These are phyloP conservation scores for Himalopsyche japonica DNA, from an alignment of 2,888 invertebrate species.

Conservation along the genomic window DNA sequence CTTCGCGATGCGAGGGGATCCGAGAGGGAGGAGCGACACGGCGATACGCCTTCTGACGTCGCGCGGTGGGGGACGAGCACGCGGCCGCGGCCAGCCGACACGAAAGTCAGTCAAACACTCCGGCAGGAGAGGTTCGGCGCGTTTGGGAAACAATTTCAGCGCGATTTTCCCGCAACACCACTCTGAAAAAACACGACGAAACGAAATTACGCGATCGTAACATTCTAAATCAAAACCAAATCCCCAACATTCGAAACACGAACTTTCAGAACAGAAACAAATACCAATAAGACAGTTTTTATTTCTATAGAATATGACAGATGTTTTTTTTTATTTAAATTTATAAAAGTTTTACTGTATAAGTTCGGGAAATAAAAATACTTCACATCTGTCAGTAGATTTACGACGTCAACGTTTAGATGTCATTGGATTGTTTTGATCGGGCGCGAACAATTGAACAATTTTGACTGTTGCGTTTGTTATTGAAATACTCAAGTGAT, in stretches of 20 bases:
- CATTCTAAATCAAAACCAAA: background rate
- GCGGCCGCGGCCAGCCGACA: conserved; percentile 41
- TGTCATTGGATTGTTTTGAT: too few species aligned
- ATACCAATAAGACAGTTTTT: background rate
- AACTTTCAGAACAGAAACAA: background rate
- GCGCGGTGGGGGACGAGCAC: conserved; percentile 24
- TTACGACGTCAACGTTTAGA: too few species aligned
- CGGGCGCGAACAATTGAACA: background rate
- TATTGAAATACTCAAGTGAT: background rate
- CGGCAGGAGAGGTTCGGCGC: background rate
- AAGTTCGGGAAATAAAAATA: too few species aligned
- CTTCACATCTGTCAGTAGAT: too few species aligned
- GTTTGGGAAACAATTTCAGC: background rate
- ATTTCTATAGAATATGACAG: background rate
- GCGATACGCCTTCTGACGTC: conserved; percentile 44
- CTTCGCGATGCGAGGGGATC: conserved; percentile 6
- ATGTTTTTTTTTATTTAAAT: background rate
- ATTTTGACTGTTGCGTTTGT: background rate
- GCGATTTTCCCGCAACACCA: background rate
- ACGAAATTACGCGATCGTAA: background rate
- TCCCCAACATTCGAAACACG: background rate
- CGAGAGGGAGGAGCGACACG: conserved; percentile 48
- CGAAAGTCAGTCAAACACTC: conserved; percentile 1
- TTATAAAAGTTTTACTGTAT: too few species aligned
- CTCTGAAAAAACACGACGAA: background rate